Evolutionary conservation across 2,888 invertebrate genomes (phyloP).

Genomic region (Tinea pellionella): DNA sequence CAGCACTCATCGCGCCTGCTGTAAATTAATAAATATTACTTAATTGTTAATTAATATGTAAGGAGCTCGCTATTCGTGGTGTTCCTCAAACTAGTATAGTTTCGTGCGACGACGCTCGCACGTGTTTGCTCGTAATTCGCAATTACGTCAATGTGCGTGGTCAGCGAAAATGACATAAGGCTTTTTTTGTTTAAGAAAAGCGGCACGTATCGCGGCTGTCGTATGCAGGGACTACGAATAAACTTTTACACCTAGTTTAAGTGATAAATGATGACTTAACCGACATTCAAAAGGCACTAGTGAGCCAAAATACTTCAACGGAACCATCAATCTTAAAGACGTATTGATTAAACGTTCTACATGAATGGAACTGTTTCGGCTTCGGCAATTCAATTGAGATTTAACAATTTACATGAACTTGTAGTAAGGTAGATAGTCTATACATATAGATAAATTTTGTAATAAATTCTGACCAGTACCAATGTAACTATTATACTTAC

Average conservation of each 20-base stretch:
- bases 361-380: neutral
- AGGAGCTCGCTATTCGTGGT: constrained; percentile 20
- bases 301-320: neutral
- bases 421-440: too few relatives aligned
- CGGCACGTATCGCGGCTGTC: constrained; percentile 24
- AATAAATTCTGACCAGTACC: too few relatives aligned
- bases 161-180: constrained; percentile 51
- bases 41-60: constrained; percentile 19
- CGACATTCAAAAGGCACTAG: neutral
- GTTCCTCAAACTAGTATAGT: constrained; percentile 28
- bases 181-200: constrained; percentile 40
- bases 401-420: neutral
- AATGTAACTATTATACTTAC: too few relatives aligned
- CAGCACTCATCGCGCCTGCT: too few relatives aligned
- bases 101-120: constrained; percentile 32
- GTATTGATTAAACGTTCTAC: neutral
- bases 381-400: neutral
- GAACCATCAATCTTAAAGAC: constrained; percentile 1
- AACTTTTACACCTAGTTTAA: constrained; percentile 19
- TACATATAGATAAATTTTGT: too few relatives aligned
- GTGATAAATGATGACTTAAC: constrained; percentile 7
- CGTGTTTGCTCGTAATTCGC: constrained; percentile 48
- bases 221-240: constrained; percentile 32
- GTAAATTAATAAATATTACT: neutral
- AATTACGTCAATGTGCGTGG: constrained; percentile 64